phyloP scores from a whole-genome alignment of 2,797 vertebrate species.

The Phalanger gymnotis region DNA sequence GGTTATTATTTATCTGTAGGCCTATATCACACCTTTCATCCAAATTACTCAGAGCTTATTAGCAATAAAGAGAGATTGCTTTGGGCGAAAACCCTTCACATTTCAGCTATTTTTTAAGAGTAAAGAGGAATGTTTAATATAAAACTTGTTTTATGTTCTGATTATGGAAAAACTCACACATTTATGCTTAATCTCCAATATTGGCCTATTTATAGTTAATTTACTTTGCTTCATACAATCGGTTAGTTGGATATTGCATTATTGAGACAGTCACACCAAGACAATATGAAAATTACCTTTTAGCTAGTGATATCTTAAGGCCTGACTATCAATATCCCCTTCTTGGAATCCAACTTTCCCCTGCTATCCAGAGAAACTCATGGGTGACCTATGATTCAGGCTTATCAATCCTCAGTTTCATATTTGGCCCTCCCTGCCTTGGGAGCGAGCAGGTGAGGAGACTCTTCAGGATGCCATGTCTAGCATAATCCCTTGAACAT shows the following conservation, averaged over 20 bases:
- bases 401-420: not conserved
- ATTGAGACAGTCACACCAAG: slow-evolving; percentile 40
- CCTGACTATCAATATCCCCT: not conserved
- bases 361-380: too few relatives aligned
- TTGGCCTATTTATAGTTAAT: slow-evolving; percentile 30
- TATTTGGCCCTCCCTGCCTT: not conserved
- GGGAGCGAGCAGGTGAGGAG: not conserved
- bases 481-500: not conserved
- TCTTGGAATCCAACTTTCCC: not conserved
- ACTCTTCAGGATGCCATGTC: not conserved
- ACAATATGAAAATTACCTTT: slow-evolving; percentile 56
- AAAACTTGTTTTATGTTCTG: not conserved
- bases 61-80: not conserved
- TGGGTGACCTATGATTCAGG: not conserved
- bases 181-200: slow-evolving; percentile 44
- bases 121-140: slow-evolving; percentile 45
- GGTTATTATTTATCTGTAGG: slow-evolving; percentile 75
- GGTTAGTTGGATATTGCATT: slow-evolving; percentile 44
- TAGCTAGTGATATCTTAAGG: not conserved
- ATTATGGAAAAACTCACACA: slow-evolving; percentile 13
- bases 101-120: slow-evolving; percentile 57
- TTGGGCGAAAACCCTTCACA: not conserved
- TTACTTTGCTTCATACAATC: slow-evolving; percentile 48
- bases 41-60: slow-evolving; percentile 65
- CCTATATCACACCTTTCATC: slow-evolving; percentile 68